Conservation (phyloP, 2,797 vertebrate genomes). For the Scolopax bukidnonensis region DNA sequence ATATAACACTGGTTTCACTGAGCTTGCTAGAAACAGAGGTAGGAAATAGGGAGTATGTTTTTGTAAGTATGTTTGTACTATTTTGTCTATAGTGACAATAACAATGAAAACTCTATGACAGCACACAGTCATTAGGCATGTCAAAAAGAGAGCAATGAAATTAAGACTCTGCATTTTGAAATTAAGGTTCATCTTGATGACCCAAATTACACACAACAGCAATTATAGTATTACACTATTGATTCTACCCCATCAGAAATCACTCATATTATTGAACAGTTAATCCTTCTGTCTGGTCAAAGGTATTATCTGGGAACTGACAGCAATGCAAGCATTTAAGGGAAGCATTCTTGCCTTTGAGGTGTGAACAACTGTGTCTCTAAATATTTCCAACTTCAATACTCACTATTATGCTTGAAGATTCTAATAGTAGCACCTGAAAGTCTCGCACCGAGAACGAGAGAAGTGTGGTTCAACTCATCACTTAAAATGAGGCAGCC, state of each 20-base stretch:
- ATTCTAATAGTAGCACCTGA: constrained; percentile 90
- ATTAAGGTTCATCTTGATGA: background rate
- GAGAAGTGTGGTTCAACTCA: constrained; percentile 92
- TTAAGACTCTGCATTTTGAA: background rate
- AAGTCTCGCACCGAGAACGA: constrained; percentile 90
- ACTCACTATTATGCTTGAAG: constrained; percentile 97
- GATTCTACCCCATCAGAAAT: background rate
- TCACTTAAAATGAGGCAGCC: constrained; percentile 95
- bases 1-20: background rate
- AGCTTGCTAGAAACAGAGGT: background rate
- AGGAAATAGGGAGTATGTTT: background rate
- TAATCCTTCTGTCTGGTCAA: background rate
- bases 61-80: background rate
- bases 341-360: background rate
- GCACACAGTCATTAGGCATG: background rate
- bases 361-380: background rate
- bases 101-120: background rate
- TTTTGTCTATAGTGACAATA: background rate
- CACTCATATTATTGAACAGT: background rate
- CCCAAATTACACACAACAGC: background rate
- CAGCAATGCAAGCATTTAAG: background rate
- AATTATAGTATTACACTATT: background rate
- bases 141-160: background rate
- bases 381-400: constrained; percentile 14
- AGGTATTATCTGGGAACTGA: background rate